Evolutionary conservation across 2,888 invertebrate genomes (phyloP).

Genomic region (Trisateles emortualis): DNA sequence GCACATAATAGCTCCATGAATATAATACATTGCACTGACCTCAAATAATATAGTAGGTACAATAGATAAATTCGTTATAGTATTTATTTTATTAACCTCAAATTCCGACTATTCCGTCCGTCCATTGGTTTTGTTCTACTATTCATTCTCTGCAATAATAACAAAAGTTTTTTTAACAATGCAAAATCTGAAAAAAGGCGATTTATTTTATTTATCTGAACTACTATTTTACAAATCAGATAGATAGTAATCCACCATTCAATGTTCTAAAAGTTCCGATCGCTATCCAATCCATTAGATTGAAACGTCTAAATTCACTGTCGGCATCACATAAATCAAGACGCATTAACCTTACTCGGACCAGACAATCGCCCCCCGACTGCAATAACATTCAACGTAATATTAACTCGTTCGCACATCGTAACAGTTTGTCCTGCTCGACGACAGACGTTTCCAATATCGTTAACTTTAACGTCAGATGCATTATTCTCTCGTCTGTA

Average conservation of each 20-base stretch:
- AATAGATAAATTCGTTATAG: no score
- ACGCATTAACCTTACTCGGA: constrained; percentile 18
- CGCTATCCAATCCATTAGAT: constrained; percentile 16
- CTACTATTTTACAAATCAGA: not conserved
- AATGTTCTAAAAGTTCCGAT: constrained; percentile 12
- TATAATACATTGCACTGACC: no score
- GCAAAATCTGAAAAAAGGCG: not conserved
- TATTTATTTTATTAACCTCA: no score
- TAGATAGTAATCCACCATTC: constrained; percentile 7
- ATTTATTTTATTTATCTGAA: not conserved
- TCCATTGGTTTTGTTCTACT: no score
- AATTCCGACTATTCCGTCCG: no score
- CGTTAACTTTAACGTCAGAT: constrained; percentile 9
- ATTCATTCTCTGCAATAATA: not conserved
- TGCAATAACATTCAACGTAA: constrained; percentile 42
- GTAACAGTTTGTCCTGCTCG: constrained; percentile 25
- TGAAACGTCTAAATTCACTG: constrained; percentile 13
- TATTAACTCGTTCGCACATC: constrained; percentile 33
- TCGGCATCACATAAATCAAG: constrained; percentile 31
- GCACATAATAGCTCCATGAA: no score
- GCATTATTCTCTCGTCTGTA: constrained; percentile 14
- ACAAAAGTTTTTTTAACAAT: not conserved
- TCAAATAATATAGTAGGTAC: no score
- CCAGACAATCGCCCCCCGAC: constrained; percentile 17
- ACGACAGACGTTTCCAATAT: constrained; percentile 20